Base-by-base conservation (phyloP, 1,140 invertebrate genomes). In the Atta texana region DNA sequence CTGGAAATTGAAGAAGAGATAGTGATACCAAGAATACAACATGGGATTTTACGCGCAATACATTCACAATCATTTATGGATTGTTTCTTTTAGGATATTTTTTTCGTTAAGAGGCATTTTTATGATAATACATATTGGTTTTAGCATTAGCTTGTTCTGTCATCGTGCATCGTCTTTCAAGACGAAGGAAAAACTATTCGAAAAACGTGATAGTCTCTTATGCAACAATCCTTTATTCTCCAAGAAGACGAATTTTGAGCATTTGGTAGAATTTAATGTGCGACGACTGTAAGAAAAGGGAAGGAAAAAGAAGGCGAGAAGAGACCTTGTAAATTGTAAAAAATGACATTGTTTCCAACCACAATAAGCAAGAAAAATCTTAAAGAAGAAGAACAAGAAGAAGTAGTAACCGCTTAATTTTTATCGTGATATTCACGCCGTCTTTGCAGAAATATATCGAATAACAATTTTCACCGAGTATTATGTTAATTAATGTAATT, bases 171-270 rank as follows among this genome's bases (percentile, higher is more conserved):
- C n/a, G 64, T 71, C 10, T 81, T 78, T 66, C 18, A 39, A 28
- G 21, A 39, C 3, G 31, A 55, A 24, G 8, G 14, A 7, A 31
- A 2, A 55, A 80, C 28, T 55, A 44, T 44, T 59, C n/a, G 63
- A 53, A 61, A 53, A 28, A 68, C 18, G 31, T 16, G 12, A 61
- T 28, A 49, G 21, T 71, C 28, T 69, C 39, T 81, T 57, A 71
- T 66, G 21, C 51, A 81, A 81, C 10, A 21, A 81, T 57, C n/a
- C 51, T 81, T 71, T 71, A 31, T 71, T 10, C n/a, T 34, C 8
- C 31, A 31, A 34, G 14, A 55, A n/a, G 8, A 69, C 49, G n/a
- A 71, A 16, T 71, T 68, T 55, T 31, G 24, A 18, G 24, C 34
- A 7, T 39, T 39, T 39, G 44, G 0, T 21, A 1, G 55, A 81